Conservation (phyloP, 1,140 invertebrate genomes). For the Dysdera silvatica region DNA sequence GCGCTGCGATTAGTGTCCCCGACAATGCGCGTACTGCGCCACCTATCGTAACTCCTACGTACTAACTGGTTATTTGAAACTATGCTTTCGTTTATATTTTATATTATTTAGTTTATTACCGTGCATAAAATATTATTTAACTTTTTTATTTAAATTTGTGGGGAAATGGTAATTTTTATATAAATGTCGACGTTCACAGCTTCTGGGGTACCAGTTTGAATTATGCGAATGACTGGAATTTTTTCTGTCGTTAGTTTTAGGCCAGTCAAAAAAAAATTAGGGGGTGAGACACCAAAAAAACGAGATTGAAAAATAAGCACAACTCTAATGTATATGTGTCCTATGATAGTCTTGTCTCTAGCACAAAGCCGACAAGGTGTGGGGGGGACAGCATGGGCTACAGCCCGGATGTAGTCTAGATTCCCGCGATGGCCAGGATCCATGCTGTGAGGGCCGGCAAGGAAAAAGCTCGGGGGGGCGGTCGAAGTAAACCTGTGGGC, state of each 20-base stretch:
- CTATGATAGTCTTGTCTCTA: no score
- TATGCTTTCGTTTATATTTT: not conserved
- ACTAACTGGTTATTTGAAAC: not conserved
- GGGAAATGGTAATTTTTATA: not conserved
- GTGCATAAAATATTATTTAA: not conserved
- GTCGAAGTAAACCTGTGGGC: no score
- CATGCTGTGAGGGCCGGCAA: no score
- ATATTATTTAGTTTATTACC: not conserved
- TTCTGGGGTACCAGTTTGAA: not conserved
- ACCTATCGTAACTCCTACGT: not conserved
- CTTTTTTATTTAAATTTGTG: not conserved
- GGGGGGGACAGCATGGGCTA: no score
- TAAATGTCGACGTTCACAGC: not conserved
- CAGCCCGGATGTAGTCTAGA: no score
- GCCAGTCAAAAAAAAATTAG: not conserved
- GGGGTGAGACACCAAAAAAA: not conserved
- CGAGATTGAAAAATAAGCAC: not conserved
- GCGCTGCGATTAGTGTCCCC: not conserved
- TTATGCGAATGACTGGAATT: not conserved
- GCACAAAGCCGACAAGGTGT: no score
- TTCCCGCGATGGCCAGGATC: no score
- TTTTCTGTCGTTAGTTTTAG: not conserved
- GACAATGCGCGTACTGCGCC: not conserved
- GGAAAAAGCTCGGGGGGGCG: no score
- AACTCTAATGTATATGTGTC: no score